phyloP scores from a whole-genome alignment of 1,140 invertebrate genomes.

The Aradophagus sp. region DNA sequence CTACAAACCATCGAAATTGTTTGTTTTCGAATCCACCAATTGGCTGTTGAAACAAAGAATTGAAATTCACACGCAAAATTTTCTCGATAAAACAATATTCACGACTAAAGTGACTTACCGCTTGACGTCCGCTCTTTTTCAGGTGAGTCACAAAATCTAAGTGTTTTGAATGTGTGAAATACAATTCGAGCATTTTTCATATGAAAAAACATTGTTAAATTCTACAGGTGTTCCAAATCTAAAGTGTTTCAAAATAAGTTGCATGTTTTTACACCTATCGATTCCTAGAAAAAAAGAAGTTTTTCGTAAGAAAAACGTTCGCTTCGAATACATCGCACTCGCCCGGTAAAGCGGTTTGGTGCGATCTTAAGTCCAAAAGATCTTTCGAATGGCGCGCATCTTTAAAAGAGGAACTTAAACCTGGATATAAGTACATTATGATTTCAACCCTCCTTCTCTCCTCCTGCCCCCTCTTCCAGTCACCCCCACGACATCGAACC shows the following conservation, averaged over 20 bases:
- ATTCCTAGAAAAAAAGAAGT: not conserved
- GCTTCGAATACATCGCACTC: slow-evolving; percentile 6
- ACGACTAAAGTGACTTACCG: slow-evolving; percentile 54
- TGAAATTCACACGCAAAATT: slow-evolving; percentile 55
- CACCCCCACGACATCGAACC: slow-evolving; percentile 25
- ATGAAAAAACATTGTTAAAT: too few species aligned
- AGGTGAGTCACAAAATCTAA: slow-evolving; percentile 52
- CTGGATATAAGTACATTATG: slow-evolving; percentile 41
- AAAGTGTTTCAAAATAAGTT: not conserved
- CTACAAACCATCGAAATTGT: slow-evolving; percentile 54
- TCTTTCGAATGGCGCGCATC: slow-evolving; percentile 16
- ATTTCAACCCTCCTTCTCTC: slow-evolving; percentile 42
- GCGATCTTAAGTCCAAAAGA: slow-evolving; percentile 32
- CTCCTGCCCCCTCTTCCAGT: too few species aligned
- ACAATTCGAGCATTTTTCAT: not conserved
- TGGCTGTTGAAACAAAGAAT: slow-evolving; percentile 59
- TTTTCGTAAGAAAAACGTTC: slow-evolving; percentile 9
- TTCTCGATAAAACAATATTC: slow-evolving; percentile 60
- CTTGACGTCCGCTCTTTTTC: slow-evolving; percentile 59
- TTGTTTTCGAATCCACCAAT: slow-evolving; percentile 60
- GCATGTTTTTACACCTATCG: not conserved
- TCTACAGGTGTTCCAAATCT: too few species aligned
- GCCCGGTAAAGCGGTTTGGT: slow-evolving; percentile 24
- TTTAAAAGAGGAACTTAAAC: slow-evolving; percentile 33
- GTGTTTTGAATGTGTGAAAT: not conserved